phyloP scores from a whole-genome alignment of 2,888 invertebrate genomes.

The Craniophora ligustri region DNA sequence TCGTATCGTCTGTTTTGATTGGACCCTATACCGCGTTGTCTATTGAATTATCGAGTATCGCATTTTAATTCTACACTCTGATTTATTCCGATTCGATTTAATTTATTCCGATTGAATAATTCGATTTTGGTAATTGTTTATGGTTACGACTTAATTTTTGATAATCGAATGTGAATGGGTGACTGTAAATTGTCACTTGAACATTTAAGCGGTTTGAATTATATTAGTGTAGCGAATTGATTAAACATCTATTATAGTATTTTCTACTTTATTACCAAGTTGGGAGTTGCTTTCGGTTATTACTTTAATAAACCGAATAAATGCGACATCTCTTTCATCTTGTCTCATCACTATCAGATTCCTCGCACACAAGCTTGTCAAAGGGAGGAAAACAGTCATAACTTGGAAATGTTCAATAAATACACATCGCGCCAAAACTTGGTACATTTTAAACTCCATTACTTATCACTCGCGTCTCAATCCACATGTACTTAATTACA shows the following conservation, averaged over 20 bases:
- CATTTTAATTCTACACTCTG: constrained; percentile 59
- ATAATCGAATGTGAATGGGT: constrained; percentile 51
- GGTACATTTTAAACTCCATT: constrained; percentile 62
- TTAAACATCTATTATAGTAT: constrained; percentile 10
- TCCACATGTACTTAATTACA: constrained; percentile 84
- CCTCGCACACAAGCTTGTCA: constrained; percentile 23
- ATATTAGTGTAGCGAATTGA: constrained; percentile 33
- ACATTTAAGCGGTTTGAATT: constrained; percentile 34
- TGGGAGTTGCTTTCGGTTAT: neutral
- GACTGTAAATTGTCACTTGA: constrained; percentile 48
- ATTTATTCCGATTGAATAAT: constrained; percentile 61
- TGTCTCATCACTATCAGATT: constrained; percentile 38
- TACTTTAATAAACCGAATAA: constrained; percentile 14
- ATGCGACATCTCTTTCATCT: constrained; percentile 27
- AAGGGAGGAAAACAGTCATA: constrained; percentile 46
- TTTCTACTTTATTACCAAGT: neutral
- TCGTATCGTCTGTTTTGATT: constrained; percentile 75
- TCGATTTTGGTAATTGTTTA: constrained; percentile 58
- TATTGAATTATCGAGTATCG: constrained; percentile 76
- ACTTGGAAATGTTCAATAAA: constrained; percentile 54
- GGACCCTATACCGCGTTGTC: constrained; percentile 74
- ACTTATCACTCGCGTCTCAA: constrained; percentile 67
- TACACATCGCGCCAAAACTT: constrained; percentile 53
- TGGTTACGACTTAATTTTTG: constrained; percentile 56
- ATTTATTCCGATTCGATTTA: constrained; percentile 58